These are phyloP conservation scores for Papilio xuthus DNA, from an alignment of 1,140 invertebrate genomes.

Conservation along the genomic window DNA sequence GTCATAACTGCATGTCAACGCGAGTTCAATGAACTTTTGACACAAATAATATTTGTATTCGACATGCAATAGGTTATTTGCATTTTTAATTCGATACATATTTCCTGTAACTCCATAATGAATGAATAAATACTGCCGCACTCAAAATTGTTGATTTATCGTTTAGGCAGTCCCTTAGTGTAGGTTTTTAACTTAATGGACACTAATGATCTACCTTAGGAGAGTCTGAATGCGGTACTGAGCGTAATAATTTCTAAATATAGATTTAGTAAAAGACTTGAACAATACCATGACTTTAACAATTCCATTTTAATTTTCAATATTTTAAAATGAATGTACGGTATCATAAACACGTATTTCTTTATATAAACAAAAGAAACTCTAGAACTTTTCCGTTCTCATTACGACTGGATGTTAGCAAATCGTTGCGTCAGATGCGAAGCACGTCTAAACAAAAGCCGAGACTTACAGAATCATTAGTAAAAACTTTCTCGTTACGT, in stretches of 20 bases:
- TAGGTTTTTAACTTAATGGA: neutral
- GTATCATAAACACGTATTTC: too few species aligned
- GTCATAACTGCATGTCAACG: neutral
- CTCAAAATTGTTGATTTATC: neutral
- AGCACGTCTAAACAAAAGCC: slow-evolving; percentile 27
- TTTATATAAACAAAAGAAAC: neutral
- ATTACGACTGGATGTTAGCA: slow-evolving; percentile 5
- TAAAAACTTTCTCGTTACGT: slow-evolving; percentile 31
- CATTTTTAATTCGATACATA: slow-evolving; percentile 2
- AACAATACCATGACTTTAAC: too few species aligned
- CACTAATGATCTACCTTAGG: too few species aligned
- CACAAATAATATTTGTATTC: slow-evolving; percentile 22
- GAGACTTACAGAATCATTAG: slow-evolving; percentile 25
- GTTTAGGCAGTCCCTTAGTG: neutral
- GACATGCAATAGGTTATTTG: slow-evolving; percentile 14
- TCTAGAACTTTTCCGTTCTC: neutral
- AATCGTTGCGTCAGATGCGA: slow-evolving; percentile 10
- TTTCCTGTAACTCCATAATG: neutral
- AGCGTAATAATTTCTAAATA: too few species aligned
- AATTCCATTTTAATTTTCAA: too few species aligned
- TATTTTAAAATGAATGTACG: too few species aligned
- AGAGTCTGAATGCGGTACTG: too few species aligned
- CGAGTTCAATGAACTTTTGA: slow-evolving; percentile 3
- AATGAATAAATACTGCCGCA: neutral
- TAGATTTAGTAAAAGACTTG: too few species aligned